Evolutionary conservation across 2,113 vertebrate species (phyloP), one percentile per base, ranked within the genome.

Genomic region (Mystacornis crossleyi): DNA sequence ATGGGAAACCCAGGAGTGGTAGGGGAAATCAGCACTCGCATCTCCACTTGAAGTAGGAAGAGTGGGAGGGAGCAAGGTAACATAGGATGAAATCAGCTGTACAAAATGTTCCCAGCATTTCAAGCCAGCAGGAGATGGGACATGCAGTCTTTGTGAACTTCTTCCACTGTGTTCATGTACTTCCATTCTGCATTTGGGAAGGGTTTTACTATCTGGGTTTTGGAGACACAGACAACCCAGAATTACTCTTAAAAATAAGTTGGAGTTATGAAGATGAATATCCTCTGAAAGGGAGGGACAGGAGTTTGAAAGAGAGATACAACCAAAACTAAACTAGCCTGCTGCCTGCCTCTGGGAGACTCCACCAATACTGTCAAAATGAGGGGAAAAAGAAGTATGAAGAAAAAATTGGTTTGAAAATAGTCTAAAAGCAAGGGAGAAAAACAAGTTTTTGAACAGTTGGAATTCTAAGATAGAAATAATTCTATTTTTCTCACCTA

Each of bases 41-140:
- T 51, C 48, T 77, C 16, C 1, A 6, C 34, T 34, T 12, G 19
- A 75, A 67, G 20, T 8, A 72, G 53, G 40, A 88, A 53, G 71
- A 65, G 31, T 18, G 28, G 28, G 45, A 83, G 21, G 29, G 89
- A 96, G 25, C 40, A 69, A 92, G 34, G 71, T 53, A 42, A 21
- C 0, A 1, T 3, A 75, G 31, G 28, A 47, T 43, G 34, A 42
- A 60, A 83, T 73, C 62, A 61, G 4, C 1, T 17, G 2, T n/a
- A 20, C 25, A 14, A 47, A 84, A 11, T 17, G 3, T 43, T 90
- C 21, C 28, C 50, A 40, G 28, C 11, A 21, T 72, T 64, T 71
- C n/a, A 36, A 0, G 7, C 12, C 66, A 72, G 53, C 18, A 34
- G 55, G 31, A 86, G 28, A 23, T 20, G 9, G 48, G 38, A 13